These are phyloP conservation scores for Hemiscyllium ocellatum DNA, from an alignment of 2,113 vertebrate species.

Conservation along the genomic window DNA sequence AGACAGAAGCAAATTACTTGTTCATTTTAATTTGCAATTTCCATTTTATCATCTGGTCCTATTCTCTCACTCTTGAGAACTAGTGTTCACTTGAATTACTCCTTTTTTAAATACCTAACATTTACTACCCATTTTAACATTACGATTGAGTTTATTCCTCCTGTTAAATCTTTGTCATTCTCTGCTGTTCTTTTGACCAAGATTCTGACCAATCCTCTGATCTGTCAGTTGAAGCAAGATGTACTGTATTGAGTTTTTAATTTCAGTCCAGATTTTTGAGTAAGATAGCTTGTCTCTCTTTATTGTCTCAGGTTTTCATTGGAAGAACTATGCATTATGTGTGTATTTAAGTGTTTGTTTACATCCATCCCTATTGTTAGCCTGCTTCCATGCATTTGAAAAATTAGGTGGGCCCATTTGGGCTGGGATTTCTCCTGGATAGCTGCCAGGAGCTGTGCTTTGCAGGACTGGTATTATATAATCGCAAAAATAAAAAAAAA, in stretches of 20 bases:
- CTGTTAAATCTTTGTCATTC: no score
- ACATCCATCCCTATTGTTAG: neutral
- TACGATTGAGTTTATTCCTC: no score
- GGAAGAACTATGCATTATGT: neutral
- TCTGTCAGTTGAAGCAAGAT: neutral
- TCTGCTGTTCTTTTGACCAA: no score
- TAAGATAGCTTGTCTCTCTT: neutral
- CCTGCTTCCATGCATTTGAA: neutral
- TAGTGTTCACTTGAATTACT: no score
- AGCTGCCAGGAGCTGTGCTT: neutral
- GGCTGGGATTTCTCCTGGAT: neutral
- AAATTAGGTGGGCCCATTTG: constrained; percentile 1
- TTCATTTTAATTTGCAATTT: no score
- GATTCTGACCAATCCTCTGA: no score
- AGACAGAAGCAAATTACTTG: no score
- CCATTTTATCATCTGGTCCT: no score
- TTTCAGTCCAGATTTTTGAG: neutral
- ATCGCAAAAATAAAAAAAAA: neutral
- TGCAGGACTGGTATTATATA: neutral
- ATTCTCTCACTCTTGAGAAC: no score
- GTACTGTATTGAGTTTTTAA: neutral
- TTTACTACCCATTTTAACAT: no score
- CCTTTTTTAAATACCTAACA: no score
- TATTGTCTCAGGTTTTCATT: neutral
- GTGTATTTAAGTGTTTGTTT: constrained; percentile 10